A percentile compares a stretch with the other conserved stretches of the same genome.
phyloP scores from a whole-genome alignment of 2,113 vertebrate species.

The cat (Felis catus) region DNA sequence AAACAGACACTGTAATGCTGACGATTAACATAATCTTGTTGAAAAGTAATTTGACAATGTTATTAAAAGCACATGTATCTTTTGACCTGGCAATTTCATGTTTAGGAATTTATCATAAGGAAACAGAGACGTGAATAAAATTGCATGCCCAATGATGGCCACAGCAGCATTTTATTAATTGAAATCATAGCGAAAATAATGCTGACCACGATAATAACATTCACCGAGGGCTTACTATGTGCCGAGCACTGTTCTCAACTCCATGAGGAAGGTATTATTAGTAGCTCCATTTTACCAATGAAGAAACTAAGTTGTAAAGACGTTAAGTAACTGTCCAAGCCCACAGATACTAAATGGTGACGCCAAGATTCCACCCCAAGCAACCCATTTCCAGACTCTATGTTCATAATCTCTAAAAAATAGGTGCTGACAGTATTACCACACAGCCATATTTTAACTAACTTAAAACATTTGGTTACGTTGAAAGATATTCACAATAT shows the following conservation, averaged over 20 bases:
- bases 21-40: not conserved
- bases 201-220: not conserved
- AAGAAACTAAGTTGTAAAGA: not conserved
- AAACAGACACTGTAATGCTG: not conserved
- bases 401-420: not conserved
- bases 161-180: not conserved
- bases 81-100: not conserved
- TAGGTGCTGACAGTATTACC: not conserved
- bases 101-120: not conserved
- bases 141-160: not conserved
- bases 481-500: not conserved
- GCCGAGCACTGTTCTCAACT: not conserved
- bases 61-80: not conserved
- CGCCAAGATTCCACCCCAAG: not conserved
- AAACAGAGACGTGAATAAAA: not conserved
- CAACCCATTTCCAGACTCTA: not conserved
- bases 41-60: conserved; percentile 11
- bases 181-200: not conserved
- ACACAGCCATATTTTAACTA: not conserved
- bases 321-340: not conserved
- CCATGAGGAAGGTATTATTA: not conserved
- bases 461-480: not conserved
- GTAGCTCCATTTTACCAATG: not conserved
- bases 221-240: not conserved
- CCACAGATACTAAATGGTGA: not conserved